These are phyloP conservation scores for Epizoanthus rinbou DNA, from an alignment of 92 coral and sea anemone species.

Conservation along the genomic window DNA sequence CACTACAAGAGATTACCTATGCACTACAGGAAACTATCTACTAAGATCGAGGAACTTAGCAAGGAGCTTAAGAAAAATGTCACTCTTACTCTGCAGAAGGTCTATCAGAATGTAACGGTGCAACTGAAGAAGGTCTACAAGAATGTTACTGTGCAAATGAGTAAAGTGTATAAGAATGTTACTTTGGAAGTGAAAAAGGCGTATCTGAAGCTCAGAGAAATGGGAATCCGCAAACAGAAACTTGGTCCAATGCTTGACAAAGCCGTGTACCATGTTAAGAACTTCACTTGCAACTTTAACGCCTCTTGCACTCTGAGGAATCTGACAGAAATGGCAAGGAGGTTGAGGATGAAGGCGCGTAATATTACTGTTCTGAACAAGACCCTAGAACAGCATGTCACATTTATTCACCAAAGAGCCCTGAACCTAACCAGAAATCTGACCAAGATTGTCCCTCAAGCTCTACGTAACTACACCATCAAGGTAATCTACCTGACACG, in stretches of 20 bases:
- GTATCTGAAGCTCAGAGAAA: constrained; percentile 61
- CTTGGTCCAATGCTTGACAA: constrained; percentile 74
- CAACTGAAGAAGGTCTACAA: constrained; percentile 50
- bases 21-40: constrained; percentile 51
- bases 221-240: constrained; percentile 71
- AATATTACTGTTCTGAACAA: constrained; percentile 62
- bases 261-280: constrained; percentile 48
- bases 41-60: constrained; percentile 52
- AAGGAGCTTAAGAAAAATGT: constrained; percentile 61
- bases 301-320: constrained; percentile 74
- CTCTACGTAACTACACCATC: constrained; percentile 72
- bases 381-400: constrained; percentile 57
- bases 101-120: constrained; percentile 40
- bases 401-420: constrained; percentile 20
- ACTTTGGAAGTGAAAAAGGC: constrained; percentile 56
- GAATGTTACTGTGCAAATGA: constrained; percentile 37
- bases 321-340: constrained; percentile 47
- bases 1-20: constrained; percentile 58
- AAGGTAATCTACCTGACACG: constrained; percentile 69
- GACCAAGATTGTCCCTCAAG: constrained; percentile 61
- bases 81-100: constrained; percentile 7
- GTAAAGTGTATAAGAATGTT: constrained; percentile 31
- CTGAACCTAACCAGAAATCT: constrained; percentile 59
- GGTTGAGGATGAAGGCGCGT: constrained; percentile 47
- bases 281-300: constrained; percentile 74